Conservation (phyloP, 2,888 invertebrate species). For the Cantharis nigra region DNA sequence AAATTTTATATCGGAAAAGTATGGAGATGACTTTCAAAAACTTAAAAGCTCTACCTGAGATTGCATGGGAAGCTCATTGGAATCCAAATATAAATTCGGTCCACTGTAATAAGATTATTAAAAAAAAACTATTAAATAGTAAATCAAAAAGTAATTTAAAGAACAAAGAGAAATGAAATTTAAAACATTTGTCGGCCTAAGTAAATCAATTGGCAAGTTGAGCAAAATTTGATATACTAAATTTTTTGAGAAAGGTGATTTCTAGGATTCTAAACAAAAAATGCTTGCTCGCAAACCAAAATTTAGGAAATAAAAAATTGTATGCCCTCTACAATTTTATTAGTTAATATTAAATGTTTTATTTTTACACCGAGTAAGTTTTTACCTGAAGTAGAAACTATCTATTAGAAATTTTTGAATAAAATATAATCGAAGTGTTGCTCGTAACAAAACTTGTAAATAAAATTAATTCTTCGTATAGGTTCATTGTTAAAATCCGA, state of each 20-base stretch:
- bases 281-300: not conserved
- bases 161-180: not conserved
- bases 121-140: not conserved
- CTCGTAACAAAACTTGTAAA: not conserved
- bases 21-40: not conserved
- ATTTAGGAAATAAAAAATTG: not conserved
- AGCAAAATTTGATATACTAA: not conserved
- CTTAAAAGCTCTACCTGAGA: not conserved
- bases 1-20: not conserved
- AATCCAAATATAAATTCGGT: not conserved
- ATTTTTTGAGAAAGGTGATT: not conserved
- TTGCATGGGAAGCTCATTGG: not conserved
- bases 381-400: conserved; percentile 4
- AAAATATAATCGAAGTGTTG: not conserved
- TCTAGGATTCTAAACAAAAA: not conserved
- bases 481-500: not conserved
- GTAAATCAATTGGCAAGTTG: not conserved
- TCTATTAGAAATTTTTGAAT: conserved; percentile 12
- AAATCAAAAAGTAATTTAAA: not conserved
- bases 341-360: not conserved
- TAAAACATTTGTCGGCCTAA: not conserved
- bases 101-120: not conserved
- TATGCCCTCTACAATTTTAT: not conserved
- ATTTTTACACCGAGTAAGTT: not conserved
- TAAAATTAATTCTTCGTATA: not conserved